Evolutionary conservation across 2,888 invertebrate genomes (phyloP).

Genomic region (Synergus laeviventris): DNA sequence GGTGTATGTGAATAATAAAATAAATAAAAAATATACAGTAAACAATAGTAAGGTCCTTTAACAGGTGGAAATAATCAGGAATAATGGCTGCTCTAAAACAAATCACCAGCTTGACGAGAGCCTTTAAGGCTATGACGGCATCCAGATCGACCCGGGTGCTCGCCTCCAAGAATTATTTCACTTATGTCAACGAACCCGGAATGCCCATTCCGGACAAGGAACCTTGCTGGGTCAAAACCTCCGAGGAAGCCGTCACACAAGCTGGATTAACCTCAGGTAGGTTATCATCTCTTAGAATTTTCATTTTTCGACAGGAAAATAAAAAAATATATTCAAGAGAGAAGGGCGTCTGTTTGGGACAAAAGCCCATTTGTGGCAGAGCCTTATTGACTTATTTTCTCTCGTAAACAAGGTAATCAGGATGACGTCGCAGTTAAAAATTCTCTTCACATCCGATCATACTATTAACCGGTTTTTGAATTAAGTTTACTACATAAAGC

Average conservation of each 20-base stretch:
- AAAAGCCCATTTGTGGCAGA: neutral
- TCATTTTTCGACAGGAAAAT: slow-evolving; percentile 20
- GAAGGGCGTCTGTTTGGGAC: neutral
- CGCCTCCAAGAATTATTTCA: slow-evolving; percentile 81
- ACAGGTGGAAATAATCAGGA: slow-evolving; percentile 44
- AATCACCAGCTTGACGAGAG: slow-evolving; percentile 63
- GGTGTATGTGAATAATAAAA: neutral
- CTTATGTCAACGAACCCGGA: slow-evolving; percentile 88
- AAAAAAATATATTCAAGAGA: neutral
- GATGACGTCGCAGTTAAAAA: neutral
- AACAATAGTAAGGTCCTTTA: no score
- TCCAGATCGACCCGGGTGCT: slow-evolving; percentile 58
- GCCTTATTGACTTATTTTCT: neutral
- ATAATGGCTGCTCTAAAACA: slow-evolving; percentile 68
- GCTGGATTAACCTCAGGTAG: slow-evolving; percentile 86
- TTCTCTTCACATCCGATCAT: neutral
- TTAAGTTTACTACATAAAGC: neutral
- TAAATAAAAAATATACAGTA: neutral
- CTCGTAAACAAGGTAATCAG: neutral
- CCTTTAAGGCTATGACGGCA: slow-evolving; percentile 57
- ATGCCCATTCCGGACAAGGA: slow-evolving; percentile 86
- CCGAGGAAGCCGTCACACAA: slow-evolving; percentile 87
- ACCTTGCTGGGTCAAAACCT: slow-evolving; percentile 82
- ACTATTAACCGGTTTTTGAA: neutral
- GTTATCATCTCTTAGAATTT: slow-evolving; percentile 29